Conservation (phyloP, 2,888 invertebrate species). For the Tachystola acroxantha region DNA sequence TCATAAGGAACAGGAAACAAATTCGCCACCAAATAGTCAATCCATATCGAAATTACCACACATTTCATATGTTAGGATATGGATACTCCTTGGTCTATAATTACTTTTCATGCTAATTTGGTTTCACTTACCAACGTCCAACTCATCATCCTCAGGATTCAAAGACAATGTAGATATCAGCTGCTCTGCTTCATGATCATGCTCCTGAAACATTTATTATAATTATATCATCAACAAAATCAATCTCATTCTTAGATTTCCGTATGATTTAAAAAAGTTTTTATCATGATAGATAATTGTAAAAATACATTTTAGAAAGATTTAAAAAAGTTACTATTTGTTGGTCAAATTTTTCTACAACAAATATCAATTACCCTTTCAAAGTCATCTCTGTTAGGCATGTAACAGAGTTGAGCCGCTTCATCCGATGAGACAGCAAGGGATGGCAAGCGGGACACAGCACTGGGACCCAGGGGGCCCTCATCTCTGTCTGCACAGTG, state of each 20-base stretch:
- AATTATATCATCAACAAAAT: constrained; percentile 9
- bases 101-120: too few species aligned
- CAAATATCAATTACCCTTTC: constrained; percentile 85
- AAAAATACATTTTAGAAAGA: too few species aligned
- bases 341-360: too few species aligned
- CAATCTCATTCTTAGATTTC: too few species aligned
- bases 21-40: too few species aligned
- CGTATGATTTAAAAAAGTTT: too few species aligned
- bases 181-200: constrained; percentile 94
- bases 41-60: too few species aligned
- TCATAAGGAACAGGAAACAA: too few species aligned
- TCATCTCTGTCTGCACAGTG: constrained; percentile 87
- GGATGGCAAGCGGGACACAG: constrained; percentile 84
- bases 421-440: constrained; percentile 90
- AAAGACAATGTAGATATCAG: constrained; percentile 91
- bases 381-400: constrained; percentile 97
- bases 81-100: too few species aligned
- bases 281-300: too few species aligned
- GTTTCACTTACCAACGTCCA: constrained; percentile 88
- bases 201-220: constrained; percentile 85
- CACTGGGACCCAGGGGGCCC: constrained; percentile 87
- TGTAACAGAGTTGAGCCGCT: constrained; percentile 93
- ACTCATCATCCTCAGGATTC: constrained; percentile 91
- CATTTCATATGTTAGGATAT: too few species aligned
- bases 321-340: too few species aligned